Percentiles rank a stretch among this genome's conserved stretches.
Evolutionary conservation across 2,888 invertebrate genomes (phyloP).

Genomic region (Phengaris alcon): DNA sequence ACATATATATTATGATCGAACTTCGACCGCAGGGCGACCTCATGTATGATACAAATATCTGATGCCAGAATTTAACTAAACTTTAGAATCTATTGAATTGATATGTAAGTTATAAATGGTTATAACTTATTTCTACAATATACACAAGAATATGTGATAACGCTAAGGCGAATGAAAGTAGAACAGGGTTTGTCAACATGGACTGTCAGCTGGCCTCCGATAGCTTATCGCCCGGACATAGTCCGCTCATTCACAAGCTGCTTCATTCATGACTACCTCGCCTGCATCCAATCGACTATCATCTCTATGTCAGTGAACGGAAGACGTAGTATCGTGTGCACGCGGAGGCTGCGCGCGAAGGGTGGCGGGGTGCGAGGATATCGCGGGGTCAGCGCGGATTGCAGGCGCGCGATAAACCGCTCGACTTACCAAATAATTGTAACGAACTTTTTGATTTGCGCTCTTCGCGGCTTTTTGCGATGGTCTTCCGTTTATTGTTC

Average conservation of each 20-base stretch:
- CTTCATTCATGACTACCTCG: constrained; percentile 72
- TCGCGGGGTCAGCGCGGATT: constrained; percentile 78
- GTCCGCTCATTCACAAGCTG: constrained; percentile 78
- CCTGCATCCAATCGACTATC: constrained; percentile 48
- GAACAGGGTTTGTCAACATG: constrained; percentile 78
- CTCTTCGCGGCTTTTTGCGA: neutral
- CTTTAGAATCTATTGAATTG: neutral
- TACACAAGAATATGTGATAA: constrained; percentile 47
- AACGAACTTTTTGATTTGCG: constrained; percentile 14
- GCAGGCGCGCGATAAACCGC: constrained; percentile 74
- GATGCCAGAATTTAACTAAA: neutral
- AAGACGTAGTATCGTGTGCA: constrained; percentile 46
- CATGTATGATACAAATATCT: too few species aligned
- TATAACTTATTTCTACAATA: constrained; percentile 23
- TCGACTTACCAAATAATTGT: constrained; percentile 45
- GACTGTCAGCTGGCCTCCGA: constrained; percentile 76
- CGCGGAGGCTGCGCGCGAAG: constrained; percentile 50
- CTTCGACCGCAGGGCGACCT: too few species aligned
- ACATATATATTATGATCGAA: too few species aligned
- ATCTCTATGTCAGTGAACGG: constrained; percentile 50
- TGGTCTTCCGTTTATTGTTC: neutral
- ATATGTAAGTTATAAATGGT: neutral
- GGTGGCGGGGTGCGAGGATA: constrained; percentile 74
- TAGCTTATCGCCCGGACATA: constrained; percentile 78
- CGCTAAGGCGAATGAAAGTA: constrained; percentile 67